phyloP scores from a whole-genome alignment of 2,888 invertebrate genomes.

The Alloscopus bannaensis region DNA sequence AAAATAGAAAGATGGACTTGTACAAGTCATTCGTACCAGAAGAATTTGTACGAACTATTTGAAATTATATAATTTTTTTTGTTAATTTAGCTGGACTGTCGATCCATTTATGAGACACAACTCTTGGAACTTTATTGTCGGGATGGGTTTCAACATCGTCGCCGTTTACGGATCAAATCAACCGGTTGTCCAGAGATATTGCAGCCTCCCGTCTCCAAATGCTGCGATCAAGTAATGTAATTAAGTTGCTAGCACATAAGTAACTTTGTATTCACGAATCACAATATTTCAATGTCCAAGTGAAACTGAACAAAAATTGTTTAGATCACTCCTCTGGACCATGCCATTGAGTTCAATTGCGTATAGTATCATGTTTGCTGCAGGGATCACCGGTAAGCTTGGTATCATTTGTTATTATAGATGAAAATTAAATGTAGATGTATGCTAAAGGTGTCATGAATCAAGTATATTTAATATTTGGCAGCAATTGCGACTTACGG shows the following conservation, averaged over 20 bases:
- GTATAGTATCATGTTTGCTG: too few species aligned
- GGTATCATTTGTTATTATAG: too few species aligned
- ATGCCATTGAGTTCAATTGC: too few species aligned
- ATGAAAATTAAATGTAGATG: too few species aligned
- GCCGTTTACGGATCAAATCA: slow-evolving; percentile 65
- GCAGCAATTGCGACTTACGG: slow-evolving; percentile 65
- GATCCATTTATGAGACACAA: slow-evolving; percentile 72
- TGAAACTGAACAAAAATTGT: not conserved
- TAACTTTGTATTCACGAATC: not conserved
- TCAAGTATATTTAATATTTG: too few species aligned
- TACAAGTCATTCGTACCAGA: not conserved
- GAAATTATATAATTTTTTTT: not conserved
- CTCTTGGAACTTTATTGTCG: slow-evolving; percentile 68
- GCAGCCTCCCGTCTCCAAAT: slow-evolving; percentile 58
- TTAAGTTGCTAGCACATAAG: not conserved
- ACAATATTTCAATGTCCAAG: not conserved
- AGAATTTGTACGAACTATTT: not conserved
- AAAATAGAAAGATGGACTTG: not conserved
- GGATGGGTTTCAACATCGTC: slow-evolving; percentile 67
- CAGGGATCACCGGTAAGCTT: too few species aligned
- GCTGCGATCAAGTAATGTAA: slow-evolving; percentile 56
- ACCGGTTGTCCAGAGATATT: slow-evolving; percentile 71
- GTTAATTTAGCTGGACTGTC: slow-evolving; percentile 61
- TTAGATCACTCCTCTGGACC: not conserved
- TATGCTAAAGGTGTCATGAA: too few species aligned